phyloP scores from a whole-genome alignment of 2,888 invertebrate genomes.

The Eupithecia subfuscata region DNA sequence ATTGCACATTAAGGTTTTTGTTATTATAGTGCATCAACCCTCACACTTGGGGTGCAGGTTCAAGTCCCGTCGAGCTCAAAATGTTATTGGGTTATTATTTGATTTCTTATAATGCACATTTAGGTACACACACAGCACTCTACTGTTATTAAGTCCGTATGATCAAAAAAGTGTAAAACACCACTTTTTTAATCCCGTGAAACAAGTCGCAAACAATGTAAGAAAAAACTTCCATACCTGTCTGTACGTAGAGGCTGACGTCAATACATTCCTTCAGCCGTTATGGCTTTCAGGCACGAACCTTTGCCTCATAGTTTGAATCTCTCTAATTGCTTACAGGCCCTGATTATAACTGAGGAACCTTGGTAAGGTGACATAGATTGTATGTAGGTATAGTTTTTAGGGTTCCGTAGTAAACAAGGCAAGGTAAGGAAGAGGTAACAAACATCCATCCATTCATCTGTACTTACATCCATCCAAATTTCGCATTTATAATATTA shows the following conservation, averaged over 20 bases:
- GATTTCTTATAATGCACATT: too few species aligned
- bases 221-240: conserved; percentile 8
- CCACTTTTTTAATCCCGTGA: not conserved
- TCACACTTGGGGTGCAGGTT: too few species aligned
- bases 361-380: conserved; percentile 1
- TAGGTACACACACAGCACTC: not conserved
- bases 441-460: too few species aligned
- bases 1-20: too few species aligned
- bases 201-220: conserved; percentile 4
- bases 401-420: too few species aligned
- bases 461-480: too few species aligned
- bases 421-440: too few species aligned
- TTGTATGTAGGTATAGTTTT: not conserved
- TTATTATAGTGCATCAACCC: too few species aligned
- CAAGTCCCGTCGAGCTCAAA: too few species aligned
- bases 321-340: conserved; percentile 47
- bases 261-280: conserved; percentile 47
- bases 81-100: too few species aligned
- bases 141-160: not conserved
- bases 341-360: conserved; percentile 8
- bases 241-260: conserved; percentile 31
- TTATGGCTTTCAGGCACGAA: conserved; percentile 50
- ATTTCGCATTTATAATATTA: too few species aligned
- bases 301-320: conserved; percentile 38
- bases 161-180: not conserved